These are phyloP conservation scores for Steinernema feltiae DNA, from an alignment of 1,140 invertebrate genomes.

Conservation along the genomic window DNA sequence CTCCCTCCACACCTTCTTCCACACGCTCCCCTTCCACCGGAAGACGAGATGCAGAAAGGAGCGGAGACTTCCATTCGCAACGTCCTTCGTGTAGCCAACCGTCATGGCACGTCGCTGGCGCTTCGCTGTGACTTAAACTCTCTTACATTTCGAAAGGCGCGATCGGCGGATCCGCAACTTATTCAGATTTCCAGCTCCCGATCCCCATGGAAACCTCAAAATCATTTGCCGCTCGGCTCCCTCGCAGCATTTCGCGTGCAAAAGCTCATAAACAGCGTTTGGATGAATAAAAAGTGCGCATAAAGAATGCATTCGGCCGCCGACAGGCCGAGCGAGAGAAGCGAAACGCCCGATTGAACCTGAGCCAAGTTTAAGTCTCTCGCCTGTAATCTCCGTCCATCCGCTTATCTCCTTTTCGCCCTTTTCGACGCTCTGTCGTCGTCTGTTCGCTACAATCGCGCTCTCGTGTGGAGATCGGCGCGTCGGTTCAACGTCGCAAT, in stretches of 20 bases:
- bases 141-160: too few species aligned
- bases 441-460: not conserved
- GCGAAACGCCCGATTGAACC: not conserved
- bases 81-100: not conserved
- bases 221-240: too few species aligned
- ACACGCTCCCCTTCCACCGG: not conserved
- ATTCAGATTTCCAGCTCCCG: too few species aligned
- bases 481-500: too few species aligned
- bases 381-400: not conserved
- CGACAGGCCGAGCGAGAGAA: not conserved
- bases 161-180: too few species aligned
- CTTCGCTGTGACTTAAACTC: not conserved
- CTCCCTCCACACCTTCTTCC: slow-evolving; percentile 3
- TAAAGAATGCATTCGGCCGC: slow-evolving; percentile 1
- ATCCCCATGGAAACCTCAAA: too few species aligned
- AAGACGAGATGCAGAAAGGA: not conserved
- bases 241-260: not conserved
- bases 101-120: too few species aligned
- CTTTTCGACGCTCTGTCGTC: too few species aligned
- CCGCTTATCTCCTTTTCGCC: not conserved
- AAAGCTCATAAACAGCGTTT: not conserved
- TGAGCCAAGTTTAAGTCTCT: not conserved
- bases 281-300: not conserved
- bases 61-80: not conserved
- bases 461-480: not conserved